Evolutionary conservation across 2,113 vertebrate species (phyloP), one percentile per base, ranked within the genome.

Genomic region (Xyrauchen texanus): DNA sequence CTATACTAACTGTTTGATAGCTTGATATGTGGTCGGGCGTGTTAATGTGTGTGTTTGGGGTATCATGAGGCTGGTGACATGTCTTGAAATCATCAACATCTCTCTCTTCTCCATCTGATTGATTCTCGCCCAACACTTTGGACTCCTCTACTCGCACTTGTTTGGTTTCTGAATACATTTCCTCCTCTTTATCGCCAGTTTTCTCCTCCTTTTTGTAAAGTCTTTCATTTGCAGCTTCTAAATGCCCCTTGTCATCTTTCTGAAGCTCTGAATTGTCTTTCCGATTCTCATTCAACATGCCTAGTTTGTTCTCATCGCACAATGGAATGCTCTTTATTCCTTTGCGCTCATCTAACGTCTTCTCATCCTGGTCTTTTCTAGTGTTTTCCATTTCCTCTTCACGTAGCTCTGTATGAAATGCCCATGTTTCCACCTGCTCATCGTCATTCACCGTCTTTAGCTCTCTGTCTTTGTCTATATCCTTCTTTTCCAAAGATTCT

Each of bases 321-420:
- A 34, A 34, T 34, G 21, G 21, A 34, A 34, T 34, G 21, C 21
- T 34, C 21, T 34, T 34, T 34, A 34, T 34, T 34, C 21, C 21
- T 34, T 34, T 34, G 21, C 21, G 21, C 21, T 34, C 21, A 34
- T 34, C 21, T 34, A 34, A 34, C 21, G 21, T 34, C 21, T 34
- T 34, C 21, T 34, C 21, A 34, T 34, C 21, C 21, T 34, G 21
- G 21, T 69, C 88, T 67, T 3, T 51, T 80, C 73, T 74, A 78
- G 72, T 57, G 61, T 82, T 57, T 74, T 82, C 83, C 86, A 67
- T 85, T 85, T 86, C 79, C 83, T 85, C 80, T 76, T 85, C 87
- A 79, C 66, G 55, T 16, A 73, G 79, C 72, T 79, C 84, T 81
- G 84, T 57, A 76, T 53, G 51, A 42, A 65, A 62, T n/a, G 44